Conservation (phyloP, 2,888 invertebrate genomes). For the Isotomurus palustris region DNA sequence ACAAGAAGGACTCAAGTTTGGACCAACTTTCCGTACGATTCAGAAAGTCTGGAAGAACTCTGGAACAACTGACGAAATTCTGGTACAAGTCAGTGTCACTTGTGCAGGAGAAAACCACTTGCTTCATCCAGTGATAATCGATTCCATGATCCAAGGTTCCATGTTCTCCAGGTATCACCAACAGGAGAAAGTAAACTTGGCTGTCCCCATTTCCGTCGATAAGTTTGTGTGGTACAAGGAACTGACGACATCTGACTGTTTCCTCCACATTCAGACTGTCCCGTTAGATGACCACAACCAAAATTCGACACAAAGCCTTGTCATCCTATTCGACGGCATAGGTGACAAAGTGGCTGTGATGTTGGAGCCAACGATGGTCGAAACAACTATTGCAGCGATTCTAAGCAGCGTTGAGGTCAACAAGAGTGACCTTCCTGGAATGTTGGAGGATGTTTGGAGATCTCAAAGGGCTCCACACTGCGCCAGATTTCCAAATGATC, state of each 20-base stretch:
- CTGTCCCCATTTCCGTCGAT: not conserved
- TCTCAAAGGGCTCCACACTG: too few relatives aligned
- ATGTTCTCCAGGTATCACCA: not conserved
- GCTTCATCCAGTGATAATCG: not conserved
- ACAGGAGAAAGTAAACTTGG: not conserved
- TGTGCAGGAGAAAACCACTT: not conserved
- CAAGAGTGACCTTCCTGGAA: not conserved
- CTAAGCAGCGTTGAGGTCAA: not conserved
- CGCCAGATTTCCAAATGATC: too few relatives aligned
- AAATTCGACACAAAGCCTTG: not conserved
- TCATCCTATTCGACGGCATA: not conserved
- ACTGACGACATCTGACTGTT: not conserved
- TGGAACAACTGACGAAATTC: not conserved
- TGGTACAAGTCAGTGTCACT: not conserved
- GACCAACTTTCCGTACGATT: not conserved
- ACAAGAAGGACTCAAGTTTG: not conserved
- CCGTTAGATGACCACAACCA: not conserved
- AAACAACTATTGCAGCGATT: constrained; percentile 2
- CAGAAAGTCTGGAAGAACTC: not conserved
- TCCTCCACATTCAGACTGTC: too few relatives aligned
- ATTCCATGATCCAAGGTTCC: not conserved
- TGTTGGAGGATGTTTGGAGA: not conserved
- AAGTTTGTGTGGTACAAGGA: not conserved
- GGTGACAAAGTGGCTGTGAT: not conserved
- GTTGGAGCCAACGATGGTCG: not conserved